These are phyloP conservation scores for Dasypolia templi DNA, from an alignment of 2,888 invertebrate genomes.

Conservation along the genomic window DNA sequence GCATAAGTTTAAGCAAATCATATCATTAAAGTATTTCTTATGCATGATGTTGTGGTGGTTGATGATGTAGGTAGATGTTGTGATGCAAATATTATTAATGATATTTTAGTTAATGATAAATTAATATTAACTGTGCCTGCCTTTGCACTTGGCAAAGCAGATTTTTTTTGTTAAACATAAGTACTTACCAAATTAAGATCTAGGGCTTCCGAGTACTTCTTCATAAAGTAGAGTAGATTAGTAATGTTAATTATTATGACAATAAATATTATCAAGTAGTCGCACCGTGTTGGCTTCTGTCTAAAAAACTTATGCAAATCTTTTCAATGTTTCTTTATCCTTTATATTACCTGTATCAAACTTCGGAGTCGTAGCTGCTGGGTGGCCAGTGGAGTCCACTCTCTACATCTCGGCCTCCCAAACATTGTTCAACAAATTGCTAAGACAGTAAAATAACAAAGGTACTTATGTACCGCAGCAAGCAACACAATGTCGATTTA, in stretches of 20 bases:
- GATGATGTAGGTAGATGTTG: too few species aligned
- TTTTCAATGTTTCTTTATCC: neutral
- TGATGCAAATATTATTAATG: neutral
- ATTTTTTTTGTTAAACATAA: neutral
- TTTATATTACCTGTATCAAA: conserved; percentile 93
- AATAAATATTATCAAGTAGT: conserved; percentile 31
- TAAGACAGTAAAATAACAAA: conserved; percentile 62
- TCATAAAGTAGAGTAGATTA: neutral
- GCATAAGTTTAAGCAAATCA: too few species aligned
- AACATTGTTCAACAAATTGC: conserved; percentile 83
- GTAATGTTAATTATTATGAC: conserved; percentile 12
- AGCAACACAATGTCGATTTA: conserved; percentile 13
- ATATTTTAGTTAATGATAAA: neutral
- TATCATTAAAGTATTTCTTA: too few species aligned
- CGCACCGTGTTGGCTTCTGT: conserved; percentile 3
- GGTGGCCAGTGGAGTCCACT: conserved; percentile 95
- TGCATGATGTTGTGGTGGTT: neutral
- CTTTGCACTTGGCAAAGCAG: neutral
- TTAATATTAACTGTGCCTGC: neutral
- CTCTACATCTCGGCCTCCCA: conserved; percentile 92
- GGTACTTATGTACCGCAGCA: conserved; percentile 34
- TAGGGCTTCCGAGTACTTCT: neutral
- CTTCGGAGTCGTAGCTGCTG: conserved; percentile 96
- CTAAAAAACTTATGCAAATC: neutral
- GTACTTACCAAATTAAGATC: neutral